Evolutionary conservation across 1,140 invertebrate genomes (phyloP).

Genomic region (Cotesia vestalis): DNA sequence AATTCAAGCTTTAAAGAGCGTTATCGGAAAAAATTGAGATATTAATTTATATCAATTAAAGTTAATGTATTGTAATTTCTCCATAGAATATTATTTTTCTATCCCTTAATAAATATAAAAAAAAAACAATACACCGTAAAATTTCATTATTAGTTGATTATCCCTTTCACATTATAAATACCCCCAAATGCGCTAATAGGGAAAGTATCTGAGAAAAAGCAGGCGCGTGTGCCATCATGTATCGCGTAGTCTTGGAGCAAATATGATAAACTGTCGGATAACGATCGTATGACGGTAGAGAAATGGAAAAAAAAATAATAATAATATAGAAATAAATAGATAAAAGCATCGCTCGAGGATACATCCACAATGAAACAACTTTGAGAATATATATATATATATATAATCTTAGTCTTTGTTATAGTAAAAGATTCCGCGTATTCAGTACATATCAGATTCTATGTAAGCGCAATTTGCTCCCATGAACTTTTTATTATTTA

Average conservation of each 20-base stretch:
- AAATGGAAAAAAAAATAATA: slow-evolving; percentile 8
- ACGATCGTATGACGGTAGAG: slow-evolving; percentile 47
- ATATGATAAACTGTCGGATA: slow-evolving; percentile 64
- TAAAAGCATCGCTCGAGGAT: neutral
- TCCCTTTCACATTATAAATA: slow-evolving; percentile 24
- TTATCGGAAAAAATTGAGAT: no score
- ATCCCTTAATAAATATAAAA: no score
- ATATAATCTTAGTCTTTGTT: no score
- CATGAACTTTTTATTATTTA: no score
- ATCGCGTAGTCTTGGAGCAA: slow-evolving; percentile 43
- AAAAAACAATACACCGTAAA: neutral
- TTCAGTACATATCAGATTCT: no score
- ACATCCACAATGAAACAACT: neutral
- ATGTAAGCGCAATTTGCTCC: no score
- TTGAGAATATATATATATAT: no score
- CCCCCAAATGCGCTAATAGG: slow-evolving; percentile 2
- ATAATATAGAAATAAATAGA: neutral
- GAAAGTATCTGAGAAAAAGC: neutral
- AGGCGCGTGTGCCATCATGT: slow-evolving; percentile 33
- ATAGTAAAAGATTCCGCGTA: no score
- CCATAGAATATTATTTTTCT: no score
- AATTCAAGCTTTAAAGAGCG: no score
- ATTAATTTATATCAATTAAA: no score
- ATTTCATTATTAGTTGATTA: slow-evolving; percentile 20
- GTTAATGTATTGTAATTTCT: no score